A percentile compares a stretch with the other conserved stretches of the same genome.
Conservation (phyloP, 2,113 vertebrate species). For the Phycodurus eques region DNA sequence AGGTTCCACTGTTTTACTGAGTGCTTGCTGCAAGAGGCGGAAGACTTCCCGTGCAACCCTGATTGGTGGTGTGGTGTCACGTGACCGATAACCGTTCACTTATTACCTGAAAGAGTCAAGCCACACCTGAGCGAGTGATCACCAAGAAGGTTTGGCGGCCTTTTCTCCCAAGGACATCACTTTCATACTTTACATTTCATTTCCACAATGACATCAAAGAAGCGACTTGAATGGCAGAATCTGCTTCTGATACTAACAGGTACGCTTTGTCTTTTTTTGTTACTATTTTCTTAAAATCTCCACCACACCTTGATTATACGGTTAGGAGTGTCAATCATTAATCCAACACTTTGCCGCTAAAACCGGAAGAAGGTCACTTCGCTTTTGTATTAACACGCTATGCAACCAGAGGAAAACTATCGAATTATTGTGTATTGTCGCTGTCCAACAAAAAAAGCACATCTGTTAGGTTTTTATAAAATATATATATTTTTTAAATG, state of each 20-base stretch:
- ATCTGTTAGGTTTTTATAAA: background rate
- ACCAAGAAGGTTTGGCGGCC: slow-evolving; percentile 43
- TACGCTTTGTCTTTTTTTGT: slow-evolving; percentile 25
- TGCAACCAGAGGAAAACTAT: background rate
- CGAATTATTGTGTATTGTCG: background rate
- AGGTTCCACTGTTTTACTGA: background rate
- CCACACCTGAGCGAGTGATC: slow-evolving; percentile 26
- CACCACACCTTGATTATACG: slow-evolving; percentile 49
- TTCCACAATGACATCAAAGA: slow-evolving; percentile 18
- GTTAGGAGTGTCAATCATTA: slow-evolving; percentile 52
- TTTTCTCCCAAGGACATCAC: slow-evolving; percentile 10
- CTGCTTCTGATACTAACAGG: slow-evolving; percentile 58
- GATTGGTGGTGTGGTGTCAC: slow-evolving; percentile 59
- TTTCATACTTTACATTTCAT: background rate
- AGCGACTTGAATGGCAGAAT: slow-evolving; percentile 12
- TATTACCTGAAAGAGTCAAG: slow-evolving; percentile 47
- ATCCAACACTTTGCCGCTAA: slow-evolving; percentile 18
- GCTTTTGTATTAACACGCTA: background rate
- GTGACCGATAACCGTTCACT: slow-evolving; percentile 50
- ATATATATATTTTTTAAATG: background rate
- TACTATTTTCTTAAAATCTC: slow-evolving; percentile 18
- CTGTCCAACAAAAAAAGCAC: background rate
- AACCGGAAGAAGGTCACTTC: slow-evolving; percentile 16
- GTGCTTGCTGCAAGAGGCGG: background rate
- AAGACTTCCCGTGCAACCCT: background rate